Base-by-base conservation (phyloP, 2,888 invertebrate genomes). In the Orthosia incerta region DNA sequence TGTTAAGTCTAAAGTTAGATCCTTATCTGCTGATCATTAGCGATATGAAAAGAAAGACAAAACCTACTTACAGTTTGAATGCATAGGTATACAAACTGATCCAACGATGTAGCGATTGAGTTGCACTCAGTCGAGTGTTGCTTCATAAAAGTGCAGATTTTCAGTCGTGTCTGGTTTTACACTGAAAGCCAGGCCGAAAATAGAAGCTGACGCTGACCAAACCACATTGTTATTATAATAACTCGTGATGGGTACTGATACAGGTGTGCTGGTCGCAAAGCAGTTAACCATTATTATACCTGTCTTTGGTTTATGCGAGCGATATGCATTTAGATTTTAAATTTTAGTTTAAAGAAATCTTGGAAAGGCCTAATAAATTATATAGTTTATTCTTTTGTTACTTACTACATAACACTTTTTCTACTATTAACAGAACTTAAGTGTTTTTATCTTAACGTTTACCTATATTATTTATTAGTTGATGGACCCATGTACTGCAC, bases 181-280 rank as follows among this genome's bases (percentile, higher is more conserved):
- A 53, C 56, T 45, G 46, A 81, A 77, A 76, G 13, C 12, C 26
- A 76, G 16, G 3, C 48, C 20, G 7, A 76, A 81, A 76, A 76
- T 76, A 61, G 60, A 56, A 20, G 26, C 51, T 65, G 81, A 64
- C 23, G 68, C 56, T 67, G 31, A 61, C 56, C 31, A 56, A 46
- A 23, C 46, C 39, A 39, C 46, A 66, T 75, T 76, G 31, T 65
- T 62, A 56, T 57, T 39, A 53, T 53, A 61, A 26, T 66, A 51
- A 51, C 61, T 81, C 46, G 26, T 16, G 51, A 56, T 63, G 51
- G 60, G 55, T 48, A 62, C 20, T 51, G 5, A 5, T 63, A 50
- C 57, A 26, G 57, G 9, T 51, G 23, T 16, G 20, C 55, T 69
- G 31, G 16, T 62, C 18, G 31, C 57, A 55, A 61, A 7, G 61